Evolutionary conservation across 2,113 vertebrate genomes (phyloP), one percentile per base, ranked within the genome.

Genomic region (Psilopogon haemacephalus): DNA sequence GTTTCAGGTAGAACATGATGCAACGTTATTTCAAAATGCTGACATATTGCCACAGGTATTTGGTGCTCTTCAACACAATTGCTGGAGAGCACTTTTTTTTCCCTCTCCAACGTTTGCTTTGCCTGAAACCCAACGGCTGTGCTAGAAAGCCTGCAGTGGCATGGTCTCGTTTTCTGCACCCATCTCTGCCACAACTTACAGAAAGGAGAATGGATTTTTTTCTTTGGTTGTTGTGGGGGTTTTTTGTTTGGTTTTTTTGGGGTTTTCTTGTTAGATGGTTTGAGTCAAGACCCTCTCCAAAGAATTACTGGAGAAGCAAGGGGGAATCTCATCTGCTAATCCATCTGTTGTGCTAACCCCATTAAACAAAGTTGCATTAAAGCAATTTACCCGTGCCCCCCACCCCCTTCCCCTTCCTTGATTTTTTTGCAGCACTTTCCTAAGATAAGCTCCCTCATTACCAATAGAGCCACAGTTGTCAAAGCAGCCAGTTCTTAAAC

Each of bases 1-100:
- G 95, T 96, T 96, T 95, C 95, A 96, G 95, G 93, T 95, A 96
- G 93, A 96, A 96, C 63, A 95, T 96, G 96, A 96, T 86, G 95
- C 95, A 96, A 96, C 60, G 13, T 84, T 90, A 88, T 96, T 96
- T 95, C 96, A 96, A 96, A 96, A 96, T 88, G 81, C 95, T 96
- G 90, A 96, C 95, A 93, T 92, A 96, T 16, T 88, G 95, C 95
- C 93, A 91, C 80, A 95, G 77, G 95, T 96, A 96, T 96, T 95
- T 90, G 92, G 54, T 88, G 65, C 90, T 94, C 95, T 95, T 96
- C 88, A 95, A 92, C 95, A 94, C 73, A 88, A 94, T 96, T 96
- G 94, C 94, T 94, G 95, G 96, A 96, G 94, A 96, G 88, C 86
- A 72, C 33, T 94, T 95, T 77, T 84, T 93, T 89, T n/a, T n/a